Conservation (phyloP, 2,113 vertebrate species). For the Osmerus eperlanus region DNA sequence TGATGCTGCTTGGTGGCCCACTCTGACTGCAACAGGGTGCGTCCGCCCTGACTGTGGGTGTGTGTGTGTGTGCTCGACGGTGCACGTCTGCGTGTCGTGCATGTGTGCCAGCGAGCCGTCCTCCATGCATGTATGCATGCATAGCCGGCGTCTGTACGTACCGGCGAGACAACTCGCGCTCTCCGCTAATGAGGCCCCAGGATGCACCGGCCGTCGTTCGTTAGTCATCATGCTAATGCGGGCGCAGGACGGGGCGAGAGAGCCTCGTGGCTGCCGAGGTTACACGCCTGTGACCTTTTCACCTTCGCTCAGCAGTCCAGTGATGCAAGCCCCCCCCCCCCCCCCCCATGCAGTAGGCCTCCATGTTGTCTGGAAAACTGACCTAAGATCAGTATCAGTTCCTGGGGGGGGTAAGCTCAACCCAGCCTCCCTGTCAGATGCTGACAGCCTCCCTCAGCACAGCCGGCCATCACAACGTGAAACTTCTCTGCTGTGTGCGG, state of each 20-base stretch:
- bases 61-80: neutral
- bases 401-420: too few species aligned
- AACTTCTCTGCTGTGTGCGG: too few species aligned
- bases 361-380: too few species aligned
- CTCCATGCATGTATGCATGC: neutral
- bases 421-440: too few species aligned
- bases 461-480: too few species aligned
- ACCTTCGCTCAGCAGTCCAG: slow-evolving; percentile 7
- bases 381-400: too few species aligned
- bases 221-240: neutral
- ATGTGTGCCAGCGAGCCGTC: neutral
- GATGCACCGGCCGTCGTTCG: slow-evolving; percentile 17
- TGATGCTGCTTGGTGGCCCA: slow-evolving; percentile 6
- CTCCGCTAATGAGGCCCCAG: slow-evolving; percentile 46
- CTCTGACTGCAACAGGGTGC: neutral
- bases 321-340: neutral
- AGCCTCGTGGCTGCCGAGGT: slow-evolving; percentile 15
- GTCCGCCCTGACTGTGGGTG: neutral
- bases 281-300: slow-evolving; percentile 22
- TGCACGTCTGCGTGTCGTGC: slow-evolving; percentile 2
- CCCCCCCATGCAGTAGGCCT: too few species aligned
- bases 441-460: neutral
- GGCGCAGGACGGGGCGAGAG: slow-evolving; percentile 14
- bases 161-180: neutral
- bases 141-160: slow-evolving; percentile 2